Conservation (phyloP, 2,888 invertebrate species). For the Aphidoletes aphidimyza region DNA sequence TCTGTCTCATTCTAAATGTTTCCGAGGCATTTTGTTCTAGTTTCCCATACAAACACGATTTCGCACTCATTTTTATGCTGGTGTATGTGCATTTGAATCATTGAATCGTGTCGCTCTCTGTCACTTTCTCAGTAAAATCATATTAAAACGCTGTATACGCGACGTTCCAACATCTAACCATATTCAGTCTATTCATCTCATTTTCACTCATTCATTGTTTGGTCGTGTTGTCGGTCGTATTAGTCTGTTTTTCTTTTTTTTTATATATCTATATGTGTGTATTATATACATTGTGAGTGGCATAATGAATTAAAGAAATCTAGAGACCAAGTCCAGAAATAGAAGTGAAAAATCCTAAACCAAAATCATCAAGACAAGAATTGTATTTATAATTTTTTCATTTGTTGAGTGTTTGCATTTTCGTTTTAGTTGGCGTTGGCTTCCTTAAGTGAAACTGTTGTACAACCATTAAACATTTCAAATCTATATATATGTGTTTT, state of each 20-base stretch:
- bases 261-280: background rate
- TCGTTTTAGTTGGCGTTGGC: constrained; percentile 10
- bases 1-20: constrained; percentile 1
- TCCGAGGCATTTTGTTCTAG: constrained; percentile 6
- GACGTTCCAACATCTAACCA: background rate
- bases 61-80: background rate
- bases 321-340: constrained; percentile 16
- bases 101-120: constrained; percentile 38
- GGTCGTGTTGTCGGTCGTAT: constrained; percentile 21
- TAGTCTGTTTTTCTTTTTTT: background rate
- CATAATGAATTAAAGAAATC: constrained; percentile 31
- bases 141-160: constrained; percentile 26
- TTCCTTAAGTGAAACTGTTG: background rate
- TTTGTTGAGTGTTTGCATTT: constrained; percentile 36
- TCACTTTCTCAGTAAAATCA: constrained; percentile 1
- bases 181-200: constrained; percentile 35
- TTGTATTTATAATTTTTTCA: constrained; percentile 2
- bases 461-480: background rate
- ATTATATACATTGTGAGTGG: background rate
- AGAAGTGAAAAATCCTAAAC: background rate
- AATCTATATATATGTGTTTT: too few species aligned
- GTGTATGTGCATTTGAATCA: background rate
- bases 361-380: background rate
- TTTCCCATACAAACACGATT: background rate
- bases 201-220: constrained; percentile 43